These are phyloP conservation scores for Lipotes vexillifer DNA, from an alignment of 2,113 vertebrate genomes.

Conservation along the genomic window DNA sequence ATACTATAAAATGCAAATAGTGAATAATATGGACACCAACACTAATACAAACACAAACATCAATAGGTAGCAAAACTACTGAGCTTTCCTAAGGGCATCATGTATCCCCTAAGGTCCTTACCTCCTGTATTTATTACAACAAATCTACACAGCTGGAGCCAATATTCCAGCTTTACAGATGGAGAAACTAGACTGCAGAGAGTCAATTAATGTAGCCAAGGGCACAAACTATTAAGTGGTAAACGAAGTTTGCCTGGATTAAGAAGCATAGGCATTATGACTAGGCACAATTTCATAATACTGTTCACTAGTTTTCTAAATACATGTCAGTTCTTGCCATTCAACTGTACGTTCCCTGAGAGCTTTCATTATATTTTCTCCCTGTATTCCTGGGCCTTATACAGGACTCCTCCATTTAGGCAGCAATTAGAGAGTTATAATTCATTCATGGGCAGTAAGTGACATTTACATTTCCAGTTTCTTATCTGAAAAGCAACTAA, in stretches of 20 bases:
- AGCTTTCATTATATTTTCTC: neutral
- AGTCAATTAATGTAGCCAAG: neutral
- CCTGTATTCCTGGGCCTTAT: neutral
- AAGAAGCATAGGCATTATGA: neutral
- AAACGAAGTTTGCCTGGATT: neutral
- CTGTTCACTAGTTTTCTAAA: neutral
- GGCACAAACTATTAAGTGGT: neutral
- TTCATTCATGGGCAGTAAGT: constrained; percentile 23
- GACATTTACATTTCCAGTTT: constrained; percentile 13
- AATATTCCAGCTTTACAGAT: neutral
- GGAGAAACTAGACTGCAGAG: neutral
- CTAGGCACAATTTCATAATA: neutral
- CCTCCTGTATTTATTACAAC: neutral
- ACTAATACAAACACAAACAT: neutral
- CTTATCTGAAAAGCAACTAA: neutral
- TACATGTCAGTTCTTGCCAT: neutral
- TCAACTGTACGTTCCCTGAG: neutral
- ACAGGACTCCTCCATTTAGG: neutral
- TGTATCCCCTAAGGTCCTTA: neutral
- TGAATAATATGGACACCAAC: neutral
- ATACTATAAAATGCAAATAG: neutral
- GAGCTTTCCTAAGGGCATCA: neutral
- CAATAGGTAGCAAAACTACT: neutral
- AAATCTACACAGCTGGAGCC: neutral
- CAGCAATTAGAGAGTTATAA: constrained; percentile 5